These are phyloP conservation scores for Odiellus spinosus DNA, from an alignment of 2,888 invertebrate species.

Conservation along the genomic window DNA sequence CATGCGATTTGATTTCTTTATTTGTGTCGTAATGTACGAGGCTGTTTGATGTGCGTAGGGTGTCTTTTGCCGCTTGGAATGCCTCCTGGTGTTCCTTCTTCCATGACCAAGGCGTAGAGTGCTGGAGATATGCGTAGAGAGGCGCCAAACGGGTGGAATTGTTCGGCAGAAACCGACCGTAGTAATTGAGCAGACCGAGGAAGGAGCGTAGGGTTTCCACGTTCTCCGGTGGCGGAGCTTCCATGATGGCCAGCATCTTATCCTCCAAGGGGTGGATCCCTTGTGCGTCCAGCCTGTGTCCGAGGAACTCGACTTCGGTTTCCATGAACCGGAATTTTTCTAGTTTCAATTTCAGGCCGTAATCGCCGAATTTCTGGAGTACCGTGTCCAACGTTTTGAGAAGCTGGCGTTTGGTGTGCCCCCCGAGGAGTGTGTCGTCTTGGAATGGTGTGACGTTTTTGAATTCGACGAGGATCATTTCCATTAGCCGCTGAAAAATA, in stretches of 20 bases:
- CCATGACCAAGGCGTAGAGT: constrained; percentile 17
- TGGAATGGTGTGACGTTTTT: no score
- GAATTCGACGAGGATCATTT: neutral
- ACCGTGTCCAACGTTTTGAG: neutral
- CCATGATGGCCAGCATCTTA: constrained; percentile 20
- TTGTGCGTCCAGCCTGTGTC: constrained; percentile 18
- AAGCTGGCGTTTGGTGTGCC: neutral
- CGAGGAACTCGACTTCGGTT: constrained; percentile 20
- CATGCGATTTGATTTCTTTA: constrained; percentile 24
- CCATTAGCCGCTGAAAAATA: constrained; percentile 5
- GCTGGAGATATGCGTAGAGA: constrained; percentile 18
- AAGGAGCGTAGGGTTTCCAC: constrained; percentile 21
- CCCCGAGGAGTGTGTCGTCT: neutral
- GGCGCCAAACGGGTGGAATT: constrained; percentile 20
- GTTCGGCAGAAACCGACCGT: constrained; percentile 21
- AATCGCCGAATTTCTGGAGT: neutral
- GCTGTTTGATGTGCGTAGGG: constrained; percentile 19
- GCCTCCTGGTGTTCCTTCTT: constrained; percentile 14
- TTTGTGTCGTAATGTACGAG: constrained; percentile 25
- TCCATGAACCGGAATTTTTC: constrained; percentile 21
- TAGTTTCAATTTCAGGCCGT: constrained; percentile 2
- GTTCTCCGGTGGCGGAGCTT: constrained; percentile 21
- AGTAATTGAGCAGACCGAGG: constrained; percentile 23
- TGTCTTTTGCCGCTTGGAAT: constrained; percentile 19
- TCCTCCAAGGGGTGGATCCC: constrained; percentile 19